Percentiles rank a stretch among this genome's conserved stretches.
Evolutionary conservation across 2,797 vertebrate genomes (phyloP).

Genomic region (Mormyrops boulengeri): DNA sequence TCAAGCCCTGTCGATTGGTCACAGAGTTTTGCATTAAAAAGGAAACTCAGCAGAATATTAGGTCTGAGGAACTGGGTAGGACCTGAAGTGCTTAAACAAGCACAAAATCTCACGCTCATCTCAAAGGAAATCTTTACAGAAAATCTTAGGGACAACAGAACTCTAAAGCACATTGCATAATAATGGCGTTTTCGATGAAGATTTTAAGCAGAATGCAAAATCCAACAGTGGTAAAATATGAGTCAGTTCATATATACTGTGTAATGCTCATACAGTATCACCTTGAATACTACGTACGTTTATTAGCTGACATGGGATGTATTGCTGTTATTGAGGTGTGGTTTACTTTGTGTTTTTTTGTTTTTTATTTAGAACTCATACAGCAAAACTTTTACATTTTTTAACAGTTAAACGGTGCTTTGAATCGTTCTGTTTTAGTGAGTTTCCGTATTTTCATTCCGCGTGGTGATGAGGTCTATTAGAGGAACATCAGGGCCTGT

Average conservation of each 20-base stretch:
- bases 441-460: not conserved
- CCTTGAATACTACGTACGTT: not conserved
- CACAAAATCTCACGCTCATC: not conserved
- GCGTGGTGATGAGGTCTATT: not conserved
- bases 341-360: not conserved
- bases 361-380: not conserved
- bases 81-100: not conserved
- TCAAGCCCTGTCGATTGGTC: not conserved
- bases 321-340: not conserved
- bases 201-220: not conserved
- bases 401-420: not conserved
- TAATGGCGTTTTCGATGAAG: not conserved
- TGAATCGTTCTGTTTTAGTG: not conserved
- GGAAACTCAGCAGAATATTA: not conserved
- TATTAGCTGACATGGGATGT: not conserved
- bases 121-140: not conserved
- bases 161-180: not conserved
- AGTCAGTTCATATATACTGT: not conserved
- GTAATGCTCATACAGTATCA: not conserved
- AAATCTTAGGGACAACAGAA: not conserved
- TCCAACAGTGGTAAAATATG: not conserved
- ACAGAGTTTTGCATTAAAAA: not conserved
- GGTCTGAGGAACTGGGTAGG: not conserved
- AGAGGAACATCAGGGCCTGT: not conserved
- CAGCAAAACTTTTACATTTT: not conserved